Evolutionary conservation across 1,140 invertebrate genomes (phyloP).

Genomic region (Antheraea pernyi): DNA sequence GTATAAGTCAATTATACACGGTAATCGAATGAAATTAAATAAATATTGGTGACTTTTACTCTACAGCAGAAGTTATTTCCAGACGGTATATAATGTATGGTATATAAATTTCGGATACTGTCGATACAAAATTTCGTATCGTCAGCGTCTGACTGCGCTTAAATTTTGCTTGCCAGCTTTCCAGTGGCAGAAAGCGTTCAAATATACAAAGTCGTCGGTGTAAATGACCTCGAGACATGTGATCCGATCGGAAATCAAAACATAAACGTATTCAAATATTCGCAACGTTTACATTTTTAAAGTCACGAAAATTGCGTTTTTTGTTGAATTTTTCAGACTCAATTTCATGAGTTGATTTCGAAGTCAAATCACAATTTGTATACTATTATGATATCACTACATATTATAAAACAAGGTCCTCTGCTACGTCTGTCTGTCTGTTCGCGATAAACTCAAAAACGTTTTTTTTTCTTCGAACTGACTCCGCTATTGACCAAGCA

Average conservation of each 20-base stretch:
- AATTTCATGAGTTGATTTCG: not conserved
- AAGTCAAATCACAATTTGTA: no score
- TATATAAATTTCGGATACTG: not conserved
- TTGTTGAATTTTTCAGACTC: not conserved
- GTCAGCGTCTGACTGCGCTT: not conserved
- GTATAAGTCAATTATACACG: no score
- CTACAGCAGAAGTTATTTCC: no score
- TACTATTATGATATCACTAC: no score
- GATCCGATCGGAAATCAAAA: constrained; percentile 25
- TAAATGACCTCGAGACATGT: constrained; percentile 27
- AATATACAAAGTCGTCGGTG: constrained; percentile 23
- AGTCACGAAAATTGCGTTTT: not conserved
- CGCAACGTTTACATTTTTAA: constrained; percentile 13
- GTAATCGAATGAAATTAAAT: no score
- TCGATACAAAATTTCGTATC: not conserved
- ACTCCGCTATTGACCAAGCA: no score
- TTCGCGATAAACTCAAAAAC: no score
- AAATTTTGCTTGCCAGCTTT: constrained; percentile 12
- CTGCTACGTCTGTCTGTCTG: no score
- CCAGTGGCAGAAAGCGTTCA: constrained; percentile 8
- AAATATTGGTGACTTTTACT: no score
- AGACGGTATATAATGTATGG: no score
- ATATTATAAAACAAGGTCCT: no score
- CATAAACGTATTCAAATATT: constrained; percentile 2
- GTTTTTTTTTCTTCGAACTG: no score